A percentile compares a stretch with the other conserved stretches of the same genome.
These are phyloP conservation scores for Furcula furcula DNA, from an alignment of 2,888 invertebrate species.

Conservation along the genomic window DNA sequence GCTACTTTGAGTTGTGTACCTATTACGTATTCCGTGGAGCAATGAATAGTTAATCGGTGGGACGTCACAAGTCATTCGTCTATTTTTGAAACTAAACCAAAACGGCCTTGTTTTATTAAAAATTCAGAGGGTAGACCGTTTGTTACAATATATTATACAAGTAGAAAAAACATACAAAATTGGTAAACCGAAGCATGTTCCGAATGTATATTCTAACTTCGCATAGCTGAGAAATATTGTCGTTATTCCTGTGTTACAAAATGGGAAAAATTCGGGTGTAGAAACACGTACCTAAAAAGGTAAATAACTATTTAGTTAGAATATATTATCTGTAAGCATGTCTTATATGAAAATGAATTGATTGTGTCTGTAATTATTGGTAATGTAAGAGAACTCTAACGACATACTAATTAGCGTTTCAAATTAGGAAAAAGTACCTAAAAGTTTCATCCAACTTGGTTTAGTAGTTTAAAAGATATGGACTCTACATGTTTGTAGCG, in stretches of 20 bases:
- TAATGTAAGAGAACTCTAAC: too few relatives aligned
- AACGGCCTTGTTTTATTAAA: conserved; percentile 21
- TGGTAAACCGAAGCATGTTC: conserved; percentile 20
- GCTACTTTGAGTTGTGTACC: too few relatives aligned
- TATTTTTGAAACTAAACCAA: conserved; percentile 34
- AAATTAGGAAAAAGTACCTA: neutral
- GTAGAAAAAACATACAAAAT: conserved; percentile 16
- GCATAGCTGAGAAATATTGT: conserved; percentile 22
- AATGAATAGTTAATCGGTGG: conserved; percentile 34
- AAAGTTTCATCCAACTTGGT: too few relatives aligned
- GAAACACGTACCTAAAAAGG: too few relatives aligned
- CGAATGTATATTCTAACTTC: conserved; percentile 13
- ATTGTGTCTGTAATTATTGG: too few relatives aligned
- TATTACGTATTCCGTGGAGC: conserved; percentile 38
- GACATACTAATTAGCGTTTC: conserved; percentile 2
- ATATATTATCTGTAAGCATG: too few relatives aligned
- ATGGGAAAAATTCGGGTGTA: too few relatives aligned
- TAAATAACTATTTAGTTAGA: too few relatives aligned
- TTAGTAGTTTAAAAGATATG: too few relatives aligned
- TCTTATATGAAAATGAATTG: too few relatives aligned
- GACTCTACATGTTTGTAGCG: too few relatives aligned
- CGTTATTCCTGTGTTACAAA: conserved; percentile 16
- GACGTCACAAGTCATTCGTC: conserved; percentile 26
- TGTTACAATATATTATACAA: too few relatives aligned
- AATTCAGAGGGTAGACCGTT: conserved; percentile 32